These are phyloP conservation scores for Pyrrhura leucotis DNA, from an alignment of 2,797 vertebrate species.

Conservation along the genomic window DNA sequence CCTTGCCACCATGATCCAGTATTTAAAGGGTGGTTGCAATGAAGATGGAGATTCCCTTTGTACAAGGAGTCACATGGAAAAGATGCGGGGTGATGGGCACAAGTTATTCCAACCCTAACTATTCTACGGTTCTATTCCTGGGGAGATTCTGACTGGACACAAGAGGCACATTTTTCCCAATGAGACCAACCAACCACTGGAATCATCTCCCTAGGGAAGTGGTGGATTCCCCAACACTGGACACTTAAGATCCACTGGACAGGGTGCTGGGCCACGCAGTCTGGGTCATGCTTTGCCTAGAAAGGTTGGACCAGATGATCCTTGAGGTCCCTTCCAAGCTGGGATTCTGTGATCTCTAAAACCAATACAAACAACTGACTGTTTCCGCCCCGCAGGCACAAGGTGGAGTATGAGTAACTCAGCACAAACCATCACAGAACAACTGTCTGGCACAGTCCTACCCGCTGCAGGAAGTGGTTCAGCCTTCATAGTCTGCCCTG, in stretches of 20 bases:
- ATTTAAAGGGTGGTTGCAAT: background rate
- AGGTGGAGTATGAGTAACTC: too few species aligned
- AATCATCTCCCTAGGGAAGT: background rate
- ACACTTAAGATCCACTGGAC: background rate
- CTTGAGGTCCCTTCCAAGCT: background rate
- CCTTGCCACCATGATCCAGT: background rate
- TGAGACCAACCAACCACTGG: background rate
- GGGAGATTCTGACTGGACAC: background rate
- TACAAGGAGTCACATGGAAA: background rate
- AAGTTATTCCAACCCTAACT: background rate
- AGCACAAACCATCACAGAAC: background rate
- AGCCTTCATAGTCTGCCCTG: background rate
- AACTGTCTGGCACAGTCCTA: background rate
- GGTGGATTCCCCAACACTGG: background rate
- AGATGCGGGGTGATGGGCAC: background rate
- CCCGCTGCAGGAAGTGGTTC: background rate
- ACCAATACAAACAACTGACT: accelerated
- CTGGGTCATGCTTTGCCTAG: background rate
- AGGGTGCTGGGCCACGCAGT: background rate
- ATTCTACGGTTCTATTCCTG: background rate
- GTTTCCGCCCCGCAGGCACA: background rate
- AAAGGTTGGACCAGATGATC: background rate
- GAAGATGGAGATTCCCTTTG: background rate
- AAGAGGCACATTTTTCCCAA: background rate
- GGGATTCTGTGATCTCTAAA: background rate